These are phyloP conservation scores for Mystacornis crossleyi DNA, from an alignment of 2,113 vertebrate species.

Conservation along the genomic window DNA sequence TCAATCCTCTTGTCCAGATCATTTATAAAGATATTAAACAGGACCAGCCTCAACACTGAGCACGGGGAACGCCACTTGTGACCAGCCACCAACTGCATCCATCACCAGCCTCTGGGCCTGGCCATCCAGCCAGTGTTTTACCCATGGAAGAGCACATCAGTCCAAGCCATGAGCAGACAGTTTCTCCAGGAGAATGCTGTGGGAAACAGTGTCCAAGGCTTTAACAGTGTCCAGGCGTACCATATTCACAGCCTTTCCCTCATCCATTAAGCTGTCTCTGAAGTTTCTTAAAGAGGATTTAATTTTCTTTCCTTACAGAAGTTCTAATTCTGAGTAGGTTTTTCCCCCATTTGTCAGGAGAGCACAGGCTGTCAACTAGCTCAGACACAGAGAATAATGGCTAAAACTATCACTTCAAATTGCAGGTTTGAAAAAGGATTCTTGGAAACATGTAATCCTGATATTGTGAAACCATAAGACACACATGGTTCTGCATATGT, in stretches of 20 bases:
- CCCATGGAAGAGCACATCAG: too few species aligned
- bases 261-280: not conserved
- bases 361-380: not conserved
- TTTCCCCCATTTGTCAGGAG: not conserved
- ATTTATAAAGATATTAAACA: not conserved
- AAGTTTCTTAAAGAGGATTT: not conserved
- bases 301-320: not conserved
- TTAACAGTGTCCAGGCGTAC: not conserved
- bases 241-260: not conserved
- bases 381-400: not conserved
- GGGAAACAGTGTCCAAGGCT: not conserved
- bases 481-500: not conserved
- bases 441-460: not conserved
- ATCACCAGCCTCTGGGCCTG: not conserved
- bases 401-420: not conserved
- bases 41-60: not conserved
- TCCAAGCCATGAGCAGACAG: not conserved
- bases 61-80: not conserved
- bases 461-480: not conserved
- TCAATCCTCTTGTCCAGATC: accelerated
- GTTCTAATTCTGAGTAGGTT: not conserved
- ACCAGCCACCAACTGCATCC: not conserved
- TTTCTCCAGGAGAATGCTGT: not conserved
- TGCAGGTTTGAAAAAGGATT: not conserved
- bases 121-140: not conserved